phyloP scores from a whole-genome alignment of 1,140 invertebrate species.

The Trachymyrmex cornetzi region DNA sequence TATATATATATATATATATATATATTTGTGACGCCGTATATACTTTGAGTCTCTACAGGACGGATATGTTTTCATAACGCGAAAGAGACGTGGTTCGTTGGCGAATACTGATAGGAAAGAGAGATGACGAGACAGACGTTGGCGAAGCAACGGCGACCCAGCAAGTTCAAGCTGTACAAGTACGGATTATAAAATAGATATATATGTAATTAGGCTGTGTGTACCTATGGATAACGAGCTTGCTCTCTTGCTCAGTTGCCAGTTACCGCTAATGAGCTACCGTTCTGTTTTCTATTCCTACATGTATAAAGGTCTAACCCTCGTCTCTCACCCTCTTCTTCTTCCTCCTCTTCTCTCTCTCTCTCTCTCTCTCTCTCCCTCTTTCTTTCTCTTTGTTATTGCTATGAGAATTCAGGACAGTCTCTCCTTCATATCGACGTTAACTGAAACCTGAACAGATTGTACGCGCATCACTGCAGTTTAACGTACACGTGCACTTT shows the following conservation, averaged over 20 bases:
- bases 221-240: constrained; percentile 85
- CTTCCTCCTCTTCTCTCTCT: background rate
- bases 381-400: background rate
- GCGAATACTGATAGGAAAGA: constrained; percentile 67
- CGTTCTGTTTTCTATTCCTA: constrained; percentile 81
- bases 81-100: constrained; percentile 1
- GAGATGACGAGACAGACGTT: constrained; percentile 72
- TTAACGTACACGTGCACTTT: constrained; percentile 31
- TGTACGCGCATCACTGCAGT: constrained; percentile 13
- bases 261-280: constrained; percentile 85
- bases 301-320: constrained; percentile 64
- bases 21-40: no score
- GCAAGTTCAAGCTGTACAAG: constrained; percentile 38
- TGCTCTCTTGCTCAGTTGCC: constrained; percentile 83
- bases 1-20: background rate
- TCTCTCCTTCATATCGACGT: constrained; percentile 62
- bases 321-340: background rate
- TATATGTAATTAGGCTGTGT: constrained; percentile 75
- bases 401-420: constrained; percentile 22
- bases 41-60: background rate
- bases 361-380: background rate
- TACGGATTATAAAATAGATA: constrained; percentile 72
- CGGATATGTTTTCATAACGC: background rate
- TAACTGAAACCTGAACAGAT: constrained; percentile 49
- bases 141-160: constrained; percentile 34